Percentiles rank a stretch among this genome's conserved stretches.
Conservation (phyloP, 2,113 vertebrate genomes). For the Colossoma macropomum region DNA sequence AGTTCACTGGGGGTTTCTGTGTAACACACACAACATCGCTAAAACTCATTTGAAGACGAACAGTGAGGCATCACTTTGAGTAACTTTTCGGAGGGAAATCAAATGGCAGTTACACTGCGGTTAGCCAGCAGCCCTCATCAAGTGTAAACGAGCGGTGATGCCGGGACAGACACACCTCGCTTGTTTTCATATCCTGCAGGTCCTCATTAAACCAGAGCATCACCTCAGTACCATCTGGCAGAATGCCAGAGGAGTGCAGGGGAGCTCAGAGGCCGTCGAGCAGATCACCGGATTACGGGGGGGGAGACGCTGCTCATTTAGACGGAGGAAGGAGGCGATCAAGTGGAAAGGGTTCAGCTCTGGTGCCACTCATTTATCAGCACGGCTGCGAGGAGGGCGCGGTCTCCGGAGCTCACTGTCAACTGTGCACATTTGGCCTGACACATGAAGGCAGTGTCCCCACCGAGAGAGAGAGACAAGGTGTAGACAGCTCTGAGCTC, state of each 20-base stretch:
- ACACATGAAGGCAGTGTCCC: conserved; percentile 34
- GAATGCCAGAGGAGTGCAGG: conserved; percentile 36
- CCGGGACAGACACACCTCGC: not conserved
- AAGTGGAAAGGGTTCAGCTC: conserved; percentile 40
- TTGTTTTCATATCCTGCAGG: conserved; percentile 52
- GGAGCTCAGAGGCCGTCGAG: conserved; percentile 39
- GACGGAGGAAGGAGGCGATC: conserved; percentile 5
- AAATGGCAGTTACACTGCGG: conserved; percentile 22
- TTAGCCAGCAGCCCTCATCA: conserved; percentile 5
- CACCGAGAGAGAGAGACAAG: conserved; percentile 22
- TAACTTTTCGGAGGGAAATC: not conserved
- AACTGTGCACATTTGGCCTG: conserved; percentile 19
- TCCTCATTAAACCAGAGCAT: conserved; percentile 50
- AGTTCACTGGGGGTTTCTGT: not conserved
- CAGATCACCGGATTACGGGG: conserved; percentile 59
- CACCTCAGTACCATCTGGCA: conserved; percentile 41
- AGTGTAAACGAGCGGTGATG: not conserved
- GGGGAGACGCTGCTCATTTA: conserved; percentile 35
- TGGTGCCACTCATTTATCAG: conserved; percentile 44
- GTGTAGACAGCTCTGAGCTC: conserved; percentile 21
- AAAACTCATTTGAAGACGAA: not conserved
- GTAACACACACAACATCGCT: not conserved
- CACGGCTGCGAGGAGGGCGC: conserved; percentile 16
- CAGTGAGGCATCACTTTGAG: not conserved
- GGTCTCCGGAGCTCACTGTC: conserved; percentile 29